phyloP scores from a whole-genome alignment of 2,113 vertebrate species.

The Rhabdomys dilectus region DNA sequence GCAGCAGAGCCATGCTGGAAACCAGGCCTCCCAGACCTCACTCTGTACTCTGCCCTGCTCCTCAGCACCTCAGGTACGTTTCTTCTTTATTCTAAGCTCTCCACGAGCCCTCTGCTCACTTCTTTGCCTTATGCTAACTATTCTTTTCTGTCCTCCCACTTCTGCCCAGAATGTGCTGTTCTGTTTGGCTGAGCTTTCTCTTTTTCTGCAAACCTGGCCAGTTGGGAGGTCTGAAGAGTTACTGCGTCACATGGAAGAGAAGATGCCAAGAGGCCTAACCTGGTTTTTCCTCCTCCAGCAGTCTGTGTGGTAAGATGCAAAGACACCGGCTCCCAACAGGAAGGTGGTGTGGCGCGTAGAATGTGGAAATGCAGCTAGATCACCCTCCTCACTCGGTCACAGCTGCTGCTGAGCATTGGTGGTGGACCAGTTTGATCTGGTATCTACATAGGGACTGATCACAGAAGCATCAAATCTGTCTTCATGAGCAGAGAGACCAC shows the following conservation, averaged over 20 bases:
- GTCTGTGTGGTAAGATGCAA: background rate
- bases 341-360: rapidly evolving
- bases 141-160: background rate
- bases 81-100: background rate
- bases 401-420: rapidly evolving
- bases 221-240: background rate
- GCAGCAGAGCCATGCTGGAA: background rate
- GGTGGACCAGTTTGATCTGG: background rate
- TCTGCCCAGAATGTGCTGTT: background rate
- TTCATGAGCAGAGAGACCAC: background rate
- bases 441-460: background rate
- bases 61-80: rapidly evolving
- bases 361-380: too few species aligned
- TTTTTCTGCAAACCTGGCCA: background rate
- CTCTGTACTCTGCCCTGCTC: background rate
- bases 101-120: background rate
- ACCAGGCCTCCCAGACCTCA: background rate
- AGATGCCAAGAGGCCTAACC: background rate
- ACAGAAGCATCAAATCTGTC: background rate
- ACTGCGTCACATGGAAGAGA: background rate
- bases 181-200: background rate
- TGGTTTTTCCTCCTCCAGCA: background rate
- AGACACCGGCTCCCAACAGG: background rate
- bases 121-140: background rate
- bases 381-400: background rate